phyloP scores from a whole-genome alignment of 1,140 invertebrate species.

The Chrysoperla carnea region DNA sequence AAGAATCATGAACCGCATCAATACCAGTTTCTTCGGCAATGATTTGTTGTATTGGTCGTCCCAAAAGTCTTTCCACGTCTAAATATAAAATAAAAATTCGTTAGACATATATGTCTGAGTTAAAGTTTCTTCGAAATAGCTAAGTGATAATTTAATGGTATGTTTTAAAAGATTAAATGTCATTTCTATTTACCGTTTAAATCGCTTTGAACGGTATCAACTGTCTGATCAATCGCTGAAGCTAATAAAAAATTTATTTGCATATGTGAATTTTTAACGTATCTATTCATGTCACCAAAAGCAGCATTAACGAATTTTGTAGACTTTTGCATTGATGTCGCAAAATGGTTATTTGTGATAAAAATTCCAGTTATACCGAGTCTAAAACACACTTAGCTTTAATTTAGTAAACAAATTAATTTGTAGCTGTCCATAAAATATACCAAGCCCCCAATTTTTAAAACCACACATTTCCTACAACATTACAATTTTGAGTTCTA shows the following conservation, averaged over 20 bases:
- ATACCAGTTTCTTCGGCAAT: constrained; percentile 44
- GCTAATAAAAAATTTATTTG: constrained; percentile 38
- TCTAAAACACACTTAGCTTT: constrained; percentile 15
- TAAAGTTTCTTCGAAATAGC: constrained; percentile 8
- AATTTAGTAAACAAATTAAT: no score
- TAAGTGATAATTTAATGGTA: constrained; percentile 10
- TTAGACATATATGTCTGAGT: constrained; percentile 11
- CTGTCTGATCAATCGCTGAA: constrained; percentile 35
- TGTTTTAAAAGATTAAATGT: background rate
- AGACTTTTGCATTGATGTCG: constrained; percentile 28
- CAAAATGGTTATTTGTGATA: constrained; percentile 35
- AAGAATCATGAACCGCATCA: constrained; percentile 37
- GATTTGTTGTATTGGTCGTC: constrained; percentile 41
- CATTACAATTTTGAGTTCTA: no score
- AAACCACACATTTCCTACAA: no score
- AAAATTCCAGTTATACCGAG: constrained; percentile 31
- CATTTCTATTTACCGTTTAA: constrained; percentile 32
- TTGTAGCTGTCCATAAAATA: no score
- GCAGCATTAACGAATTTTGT: constrained; percentile 30
- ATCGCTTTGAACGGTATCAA: constrained; percentile 35
- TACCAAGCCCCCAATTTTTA: no score
- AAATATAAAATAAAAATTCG: constrained; percentile 13
- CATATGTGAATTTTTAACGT: constrained; percentile 33
- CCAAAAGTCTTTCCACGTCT: constrained; percentile 46
- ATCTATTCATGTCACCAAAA: constrained; percentile 35